A percentile compares a stretch with the other conserved stretches of the same genome.
Conservation (phyloP, 2,888 invertebrate genomes). For the Cryptocheilus praepositus region DNA sequence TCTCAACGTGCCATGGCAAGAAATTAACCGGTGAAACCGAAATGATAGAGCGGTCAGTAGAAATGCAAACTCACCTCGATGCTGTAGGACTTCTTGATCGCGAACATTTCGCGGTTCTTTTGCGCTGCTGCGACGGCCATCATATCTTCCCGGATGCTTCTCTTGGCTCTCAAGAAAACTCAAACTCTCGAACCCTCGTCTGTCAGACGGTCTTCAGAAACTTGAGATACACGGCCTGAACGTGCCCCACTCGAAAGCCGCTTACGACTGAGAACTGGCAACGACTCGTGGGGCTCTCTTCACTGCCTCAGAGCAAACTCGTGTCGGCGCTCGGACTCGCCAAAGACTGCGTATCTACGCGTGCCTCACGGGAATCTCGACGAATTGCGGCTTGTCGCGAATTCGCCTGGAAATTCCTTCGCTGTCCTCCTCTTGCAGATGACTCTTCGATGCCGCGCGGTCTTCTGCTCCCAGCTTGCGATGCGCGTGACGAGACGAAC, state of each 20-base stretch:
- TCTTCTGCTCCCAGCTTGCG: slow-evolving; percentile 21
- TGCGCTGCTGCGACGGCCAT: slow-evolving; percentile 95
- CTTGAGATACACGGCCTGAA: slow-evolving; percentile 6
- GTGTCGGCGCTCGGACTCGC: background rate
- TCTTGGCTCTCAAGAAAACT: slow-evolving; percentile 30
- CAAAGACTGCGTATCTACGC: background rate
- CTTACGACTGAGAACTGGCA: background rate
- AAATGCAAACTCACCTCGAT: slow-evolving; percentile 94
- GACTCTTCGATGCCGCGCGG: background rate
- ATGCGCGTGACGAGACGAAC: slow-evolving; percentile 21
- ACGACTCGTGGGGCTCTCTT: slow-evolving; percentile 5
- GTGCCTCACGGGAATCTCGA: background rate
- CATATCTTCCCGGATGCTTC: slow-evolving; percentile 70
- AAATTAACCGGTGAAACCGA: too few species aligned
- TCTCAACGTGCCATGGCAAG: too few species aligned
- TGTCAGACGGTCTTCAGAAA: background rate
- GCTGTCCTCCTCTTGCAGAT: background rate
- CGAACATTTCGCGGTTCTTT: slow-evolving; percentile 97
- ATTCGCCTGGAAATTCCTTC: background rate
- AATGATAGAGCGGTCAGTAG: background rate
- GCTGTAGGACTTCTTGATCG: slow-evolving; percentile 97
- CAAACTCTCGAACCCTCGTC: slow-evolving; percentile 13
- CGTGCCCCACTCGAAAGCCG: slow-evolving; percentile 7
- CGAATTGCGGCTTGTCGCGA: slow-evolving; percentile 1
- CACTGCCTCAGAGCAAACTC: slow-evolving; percentile 8